These are phyloP conservation scores for Cristatella mucedo DNA, from an alignment of 2,888 invertebrate species.

Conservation along the genomic window DNA sequence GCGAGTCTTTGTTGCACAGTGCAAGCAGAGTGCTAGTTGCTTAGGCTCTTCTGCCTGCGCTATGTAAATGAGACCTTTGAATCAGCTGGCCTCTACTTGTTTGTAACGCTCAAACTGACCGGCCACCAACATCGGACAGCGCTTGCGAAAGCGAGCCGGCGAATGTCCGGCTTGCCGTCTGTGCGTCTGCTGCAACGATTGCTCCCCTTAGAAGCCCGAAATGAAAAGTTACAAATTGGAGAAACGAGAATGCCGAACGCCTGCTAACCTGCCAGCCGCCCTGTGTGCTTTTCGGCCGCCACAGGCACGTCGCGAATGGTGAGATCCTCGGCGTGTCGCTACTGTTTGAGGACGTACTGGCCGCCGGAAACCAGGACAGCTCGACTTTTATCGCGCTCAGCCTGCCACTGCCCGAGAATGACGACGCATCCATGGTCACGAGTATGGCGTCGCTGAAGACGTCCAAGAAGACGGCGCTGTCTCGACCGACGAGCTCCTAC, in stretches of 20 bases:
- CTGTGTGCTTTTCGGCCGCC: too few relatives aligned
- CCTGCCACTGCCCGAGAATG: neutral
- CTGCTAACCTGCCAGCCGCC: constrained; percentile 9
- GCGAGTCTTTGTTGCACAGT: too few relatives aligned
- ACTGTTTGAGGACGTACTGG: constrained; percentile 34
- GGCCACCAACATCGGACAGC: too few relatives aligned
- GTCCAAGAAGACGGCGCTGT: constrained; percentile 6
- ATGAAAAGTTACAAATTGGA: neutral
- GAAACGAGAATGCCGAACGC: neutral
- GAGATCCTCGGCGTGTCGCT: constrained; percentile 35
- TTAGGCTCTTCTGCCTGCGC: too few relatives aligned
- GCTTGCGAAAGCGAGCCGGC: too few relatives aligned
- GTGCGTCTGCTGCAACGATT: neutral
- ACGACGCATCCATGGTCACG: too few relatives aligned
- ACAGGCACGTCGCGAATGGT: constrained; percentile 35
- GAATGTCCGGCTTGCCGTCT: neutral
- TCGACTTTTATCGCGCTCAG: constrained; percentile 15
- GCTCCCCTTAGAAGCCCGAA: too few relatives aligned
- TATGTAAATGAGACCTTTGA: too few relatives aligned
- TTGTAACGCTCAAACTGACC: too few relatives aligned
- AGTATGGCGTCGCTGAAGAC: neutral
- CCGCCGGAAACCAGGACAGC: constrained; percentile 24
- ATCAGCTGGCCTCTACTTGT: too few relatives aligned
- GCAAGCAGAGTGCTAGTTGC: too few relatives aligned
- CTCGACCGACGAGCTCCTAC: constrained; percentile 5